Base-by-base conservation (phyloP, 2,797 vertebrate genomes). In the Momotus momota region DNA sequence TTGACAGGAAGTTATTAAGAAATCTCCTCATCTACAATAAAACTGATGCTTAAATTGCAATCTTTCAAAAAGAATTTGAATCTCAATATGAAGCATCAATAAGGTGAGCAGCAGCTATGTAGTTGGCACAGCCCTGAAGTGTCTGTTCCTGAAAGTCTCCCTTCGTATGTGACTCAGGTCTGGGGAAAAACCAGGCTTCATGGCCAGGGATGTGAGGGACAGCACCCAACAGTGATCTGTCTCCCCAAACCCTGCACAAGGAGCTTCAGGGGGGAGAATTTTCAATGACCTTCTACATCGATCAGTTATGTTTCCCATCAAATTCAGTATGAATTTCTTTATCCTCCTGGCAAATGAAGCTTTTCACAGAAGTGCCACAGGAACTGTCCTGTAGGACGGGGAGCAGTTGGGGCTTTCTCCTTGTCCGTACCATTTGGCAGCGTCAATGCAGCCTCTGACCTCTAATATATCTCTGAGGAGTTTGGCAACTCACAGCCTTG, bases 21-120 rank as follows among this genome's bases (percentile, higher is more conserved):
- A 88, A 91, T 94, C 95, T 96, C 86, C 0, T 0, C 69, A 35
- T 64, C 84, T 89, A 93, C 86, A 93, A 82, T 92, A 90, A 88
- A 94, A 20, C 64, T 85, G 94, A 95, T 91, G 81, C 1, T 66
- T 90, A 94, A 94, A 97, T 97, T 96, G 93, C 75, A 94, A 86
- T 94, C 91, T 97, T 97, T 94, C 84, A 94, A n/a, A 85, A 55
- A 45, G 65, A 73, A 95, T 95, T 96, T 95, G 88, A 95, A 95
- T 96, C 94, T 94, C 91, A 96, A 95, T 95, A 52, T 9, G 0
- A 55, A 66, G 82, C 80, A 80, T 86, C 94, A 91, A 38, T 52
- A 83, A 81, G 26, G 69, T 14, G 20, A 77, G 88, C 64, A 86
- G 70, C 29, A 91, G 65, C 73, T 48, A 8, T 27, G 74, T 38